Base-by-base conservation (phyloP, 2,888 invertebrate species). In the Tinea pellionella region DNA sequence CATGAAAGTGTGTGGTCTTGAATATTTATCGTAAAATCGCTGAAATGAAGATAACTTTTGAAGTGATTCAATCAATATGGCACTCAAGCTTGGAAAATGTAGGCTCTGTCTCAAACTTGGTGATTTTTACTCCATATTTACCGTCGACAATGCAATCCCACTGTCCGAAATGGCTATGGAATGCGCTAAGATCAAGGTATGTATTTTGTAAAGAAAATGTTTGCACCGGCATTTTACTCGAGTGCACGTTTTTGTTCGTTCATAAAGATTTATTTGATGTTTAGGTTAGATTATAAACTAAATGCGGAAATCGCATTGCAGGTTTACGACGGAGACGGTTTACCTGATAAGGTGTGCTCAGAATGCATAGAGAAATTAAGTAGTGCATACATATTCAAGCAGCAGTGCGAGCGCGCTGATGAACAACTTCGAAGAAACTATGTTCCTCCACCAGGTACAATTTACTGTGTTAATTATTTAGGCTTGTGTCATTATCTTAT, bases 111-210 rank as follows among this genome's bases (percentile, higher is more conserved):
- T 88, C 72, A 88, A 88, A 71, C 80, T 88, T 61, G 88, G 88
- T 59, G 88, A 88, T 66, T 88, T 88, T 67, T 88, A 85, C 67
- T 88, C 88, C 63, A 88, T 88, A 68, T 88, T 87, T 65, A 82
- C 88, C 61, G 74, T 80, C 69, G 88, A 88, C 74, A 87, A 86
- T 72, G 75, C 79, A 37, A 64, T 87, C 41, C 88, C 86, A 65
- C 75, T 88, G 13, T 80, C 88, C 29, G 87, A 87, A 63, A 88
- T 88, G 88, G 88, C 81, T 61, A 88, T 88, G 88, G 88, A 87
- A 65, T 88, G 88, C 65, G 72, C 88, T 59, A 73, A 75, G 63
- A 77, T 88, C 63, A 87, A 87, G 72, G 87, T 86, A 73, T 74
- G 76, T 60, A 8, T 18, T 57, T 56, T 6, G 53, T 41, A 32